Evolutionary conservation across 37 sponge, comb jelly and placozoan genomes (phyloP).

Genomic region (Dysidea cf. avara): DNA sequence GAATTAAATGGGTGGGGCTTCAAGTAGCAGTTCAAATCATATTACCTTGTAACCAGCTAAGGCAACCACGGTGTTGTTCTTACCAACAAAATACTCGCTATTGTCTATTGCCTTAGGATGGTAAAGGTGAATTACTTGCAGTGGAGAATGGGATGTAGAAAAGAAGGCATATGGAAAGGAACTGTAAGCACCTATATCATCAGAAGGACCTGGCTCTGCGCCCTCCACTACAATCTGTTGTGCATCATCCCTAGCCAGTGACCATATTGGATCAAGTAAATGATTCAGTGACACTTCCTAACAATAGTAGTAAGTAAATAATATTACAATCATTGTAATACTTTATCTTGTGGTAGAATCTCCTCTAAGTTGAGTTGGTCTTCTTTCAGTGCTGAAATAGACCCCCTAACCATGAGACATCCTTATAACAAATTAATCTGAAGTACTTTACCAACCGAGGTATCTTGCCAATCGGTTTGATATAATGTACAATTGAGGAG

Average conservation of each 20-base stretch:
- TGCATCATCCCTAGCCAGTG: background rate
- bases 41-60: slow-evolving; percentile 43
- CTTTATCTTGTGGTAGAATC: background rate
- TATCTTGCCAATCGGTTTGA: no score
- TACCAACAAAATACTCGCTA: slow-evolving; percentile 63
- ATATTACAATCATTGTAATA: background rate
- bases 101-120: slow-evolving; percentile 71
- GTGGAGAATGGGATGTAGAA: slow-evolving; percentile 32
- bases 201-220: background rate
- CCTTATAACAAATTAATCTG: no score
- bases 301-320: background rate
- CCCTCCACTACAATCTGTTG: background rate
- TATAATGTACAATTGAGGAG: background rate
- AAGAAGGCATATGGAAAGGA: slow-evolving; percentile 26
- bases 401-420: no score
- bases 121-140: slow-evolving; percentile 46
- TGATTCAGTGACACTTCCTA: slow-evolving; percentile 67
- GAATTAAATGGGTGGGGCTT: background rate
- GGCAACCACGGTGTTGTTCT: slow-evolving; percentile 32
- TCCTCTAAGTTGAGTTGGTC: no score
- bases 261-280: slow-evolving; percentile 53
- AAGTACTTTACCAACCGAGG: no score
- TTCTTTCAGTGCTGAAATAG: no score
- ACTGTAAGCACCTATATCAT: background rate
- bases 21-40: background rate